Percentiles rank a stretch among this genome's conserved stretches.
These are phyloP conservation scores for Thaleichthys pacificus DNA, from an alignment of 2,797 vertebrate species.

Conservation along the genomic window DNA sequence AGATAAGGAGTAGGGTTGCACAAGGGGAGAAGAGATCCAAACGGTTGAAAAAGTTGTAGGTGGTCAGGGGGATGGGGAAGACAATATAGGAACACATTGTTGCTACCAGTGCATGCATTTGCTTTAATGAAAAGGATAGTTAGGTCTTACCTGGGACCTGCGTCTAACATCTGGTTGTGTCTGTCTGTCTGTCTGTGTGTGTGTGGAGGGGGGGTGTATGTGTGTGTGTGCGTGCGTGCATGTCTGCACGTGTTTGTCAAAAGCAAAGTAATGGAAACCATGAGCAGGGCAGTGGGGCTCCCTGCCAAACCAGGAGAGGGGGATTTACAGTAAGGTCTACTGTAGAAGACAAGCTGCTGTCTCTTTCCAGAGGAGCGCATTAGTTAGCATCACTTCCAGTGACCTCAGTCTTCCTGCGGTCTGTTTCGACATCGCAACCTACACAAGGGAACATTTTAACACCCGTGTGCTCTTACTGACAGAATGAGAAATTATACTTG, in stretches of 20 bases:
- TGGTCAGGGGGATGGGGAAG: slow-evolving; percentile 7
- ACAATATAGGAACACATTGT: slow-evolving; percentile 16
- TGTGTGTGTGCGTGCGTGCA: background rate
- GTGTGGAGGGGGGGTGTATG: background rate
- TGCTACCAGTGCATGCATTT: slow-evolving; percentile 5
- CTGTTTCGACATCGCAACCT: background rate
- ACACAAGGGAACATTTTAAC: background rate
- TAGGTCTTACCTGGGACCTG: slow-evolving; percentile 29
- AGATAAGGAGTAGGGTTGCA: slow-evolving; percentile 6
- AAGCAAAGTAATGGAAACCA: background rate
- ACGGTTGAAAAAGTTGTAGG: background rate
- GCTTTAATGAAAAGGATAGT: slow-evolving; percentile 29
- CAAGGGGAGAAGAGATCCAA: background rate
- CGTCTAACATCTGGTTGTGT: slow-evolving; percentile 41
- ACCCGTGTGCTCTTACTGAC: background rate
- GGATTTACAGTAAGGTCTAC: background rate
- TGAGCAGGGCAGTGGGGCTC: background rate
- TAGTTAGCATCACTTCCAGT: background rate
- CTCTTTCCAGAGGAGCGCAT: background rate
- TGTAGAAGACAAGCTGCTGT: background rate
- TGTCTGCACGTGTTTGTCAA: background rate
- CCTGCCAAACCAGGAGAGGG: background rate
- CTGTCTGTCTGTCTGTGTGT: slow-evolving; percentile 14
- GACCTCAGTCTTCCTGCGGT: background rate
- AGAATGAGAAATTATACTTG: background rate